A percentile compares a stretch with the other conserved stretches of the same genome.
phyloP scores from a whole-genome alignment of 1,140 invertebrate species.

The Euura saliciscinereae region DNA sequence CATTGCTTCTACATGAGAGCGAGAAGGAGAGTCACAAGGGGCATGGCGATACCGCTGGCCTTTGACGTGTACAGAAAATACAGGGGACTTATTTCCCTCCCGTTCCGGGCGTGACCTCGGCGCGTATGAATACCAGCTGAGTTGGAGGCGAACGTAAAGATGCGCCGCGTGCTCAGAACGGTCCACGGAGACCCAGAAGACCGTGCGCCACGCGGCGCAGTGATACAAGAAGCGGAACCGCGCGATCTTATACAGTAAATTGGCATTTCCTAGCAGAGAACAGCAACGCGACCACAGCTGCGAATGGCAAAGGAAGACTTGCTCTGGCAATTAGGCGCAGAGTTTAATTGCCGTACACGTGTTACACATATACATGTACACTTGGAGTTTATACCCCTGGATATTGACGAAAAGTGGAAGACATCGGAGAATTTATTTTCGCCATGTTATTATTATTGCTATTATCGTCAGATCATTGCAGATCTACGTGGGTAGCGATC shows the following conservation, averaged over 20 bases:
- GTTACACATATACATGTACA: neutral
- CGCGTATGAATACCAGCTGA: constrained; percentile 3
- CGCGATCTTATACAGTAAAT: neutral
- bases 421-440: neutral
- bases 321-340: neutral
- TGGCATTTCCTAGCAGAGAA: neutral
- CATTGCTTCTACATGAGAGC: neutral
- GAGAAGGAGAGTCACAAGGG: neutral
- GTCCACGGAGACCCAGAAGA: neutral
- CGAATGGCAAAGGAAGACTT: no score
- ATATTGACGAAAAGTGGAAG: neutral
- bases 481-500: neutral
- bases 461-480: neutral
- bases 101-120: neutral
- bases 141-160: neutral
- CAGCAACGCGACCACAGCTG: neutral
- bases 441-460: neutral
- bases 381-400: neutral
- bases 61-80: neutral
- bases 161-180: neutral
- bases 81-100: neutral
- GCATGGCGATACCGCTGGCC: neutral
- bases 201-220: neutral
- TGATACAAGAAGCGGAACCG: neutral
- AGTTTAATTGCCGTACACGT: no score